phyloP scores from a whole-genome alignment of 1,140 invertebrate genomes.

The Stegodyphus dumicola region DNA sequence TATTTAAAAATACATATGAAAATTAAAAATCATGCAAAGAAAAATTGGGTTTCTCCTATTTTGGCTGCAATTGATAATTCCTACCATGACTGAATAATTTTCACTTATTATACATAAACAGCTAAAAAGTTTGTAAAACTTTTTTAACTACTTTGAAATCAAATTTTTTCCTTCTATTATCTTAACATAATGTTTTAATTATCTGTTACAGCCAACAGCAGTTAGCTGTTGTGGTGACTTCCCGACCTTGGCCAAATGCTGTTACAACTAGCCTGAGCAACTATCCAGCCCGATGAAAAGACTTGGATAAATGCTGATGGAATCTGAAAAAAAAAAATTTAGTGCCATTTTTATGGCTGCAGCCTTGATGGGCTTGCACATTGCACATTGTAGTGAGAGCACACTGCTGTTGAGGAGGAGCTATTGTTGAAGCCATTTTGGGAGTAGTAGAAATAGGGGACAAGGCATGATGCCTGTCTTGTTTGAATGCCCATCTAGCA shows the following conservation, averaged over 20 bases:
- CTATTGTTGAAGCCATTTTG: conserved; percentile 54
- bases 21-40: no score
- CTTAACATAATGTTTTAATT: no score
- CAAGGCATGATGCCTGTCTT: conserved; percentile 51
- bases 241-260: conserved; percentile 49
- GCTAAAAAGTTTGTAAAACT: no score
- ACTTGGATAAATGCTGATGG: not conserved
- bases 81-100: no score
- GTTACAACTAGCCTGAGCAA: conserved; percentile 57
- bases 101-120: no score
- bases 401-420: conserved; percentile 54
- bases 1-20: no score
- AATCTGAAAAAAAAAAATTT: conserved; percentile 37
- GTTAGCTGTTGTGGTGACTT: conserved; percentile 49
- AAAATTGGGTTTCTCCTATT: no score
- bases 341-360: conserved; percentile 58
- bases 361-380: conserved; percentile 53
- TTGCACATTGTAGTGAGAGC: conserved; percentile 59
- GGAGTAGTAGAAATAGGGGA: conserved; percentile 55
- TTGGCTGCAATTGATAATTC: no score
- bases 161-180: no score
- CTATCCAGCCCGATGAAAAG: conserved; percentile 61
- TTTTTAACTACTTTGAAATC: no score
- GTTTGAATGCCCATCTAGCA: conserved; percentile 41
- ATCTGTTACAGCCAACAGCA: not conserved